Evolutionary conservation across 2,888 invertebrate species (phyloP), one percentile per base, ranked within the genome.

Genomic region (Actias luna): DNA sequence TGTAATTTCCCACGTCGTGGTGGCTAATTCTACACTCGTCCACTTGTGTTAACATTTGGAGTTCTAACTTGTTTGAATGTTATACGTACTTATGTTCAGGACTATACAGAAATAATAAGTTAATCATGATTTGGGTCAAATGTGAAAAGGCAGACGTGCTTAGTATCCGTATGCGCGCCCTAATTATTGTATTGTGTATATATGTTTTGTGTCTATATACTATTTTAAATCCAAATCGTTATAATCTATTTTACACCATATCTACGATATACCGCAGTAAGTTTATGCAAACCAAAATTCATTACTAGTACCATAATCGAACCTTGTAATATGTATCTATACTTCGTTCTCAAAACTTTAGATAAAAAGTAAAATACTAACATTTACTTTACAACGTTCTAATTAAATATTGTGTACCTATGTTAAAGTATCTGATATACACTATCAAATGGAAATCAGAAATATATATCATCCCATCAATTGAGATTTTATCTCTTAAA

Each of bases 101-200:
- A 60, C 60, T 63, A 60, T 67, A 60, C 64, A 58, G 59, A 63
- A 65, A 65, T 71, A 73, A 77, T 75, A 65, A 75, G 77, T 78
- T 79, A 78, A 80, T 79, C 74, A 22, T 69, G 70, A 67, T 66
- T 62, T 66, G 70, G 78, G 79, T 63, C 73, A 78, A 70, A 82
- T 76, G 80, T 78, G 74, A 66, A 68, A 67, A 67, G 73, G 75
- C 69, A 68, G 73, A 75, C 76, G 74, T 72, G 72, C 35, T 22
- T 29, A 52, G 16, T 46, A 27, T 57, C 39, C 57, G 36, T 27
- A 52, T 52, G 39, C 42, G 36, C 36, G 31, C 42, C n/a, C 57
- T 39, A 57, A 61, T 33, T 39, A 61, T 22, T 35, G 52, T 36
- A 52, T 35, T 27, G 12, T 27, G 52, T 27, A n/a, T 18, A 42